Evolutionary conservation across 2,797 vertebrate genomes (phyloP).

Genomic region (Melanotaenia pygmaea): DNA sequence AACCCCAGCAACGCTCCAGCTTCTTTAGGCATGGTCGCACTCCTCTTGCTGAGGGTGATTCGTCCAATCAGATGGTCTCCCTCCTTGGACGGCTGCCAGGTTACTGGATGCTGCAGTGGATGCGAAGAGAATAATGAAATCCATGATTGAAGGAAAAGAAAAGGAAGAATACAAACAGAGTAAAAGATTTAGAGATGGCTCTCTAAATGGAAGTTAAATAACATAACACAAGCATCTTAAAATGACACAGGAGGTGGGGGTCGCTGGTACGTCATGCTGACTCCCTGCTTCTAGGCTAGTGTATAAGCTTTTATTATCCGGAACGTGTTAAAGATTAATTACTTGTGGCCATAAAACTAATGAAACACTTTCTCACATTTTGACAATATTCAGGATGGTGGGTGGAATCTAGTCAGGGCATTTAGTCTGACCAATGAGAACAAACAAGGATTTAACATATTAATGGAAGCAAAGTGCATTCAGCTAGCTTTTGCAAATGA

Average conservation of each 20-base stretch:
- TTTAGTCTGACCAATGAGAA: too few relatives aligned
- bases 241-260: background rate
- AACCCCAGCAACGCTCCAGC: slow-evolving; percentile 94
- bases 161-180: background rate
- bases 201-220: background rate
- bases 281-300: background rate
- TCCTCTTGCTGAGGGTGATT: slow-evolving; percentile 97
- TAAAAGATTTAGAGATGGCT: background rate
- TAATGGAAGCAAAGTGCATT: too few relatives aligned
- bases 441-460: too few relatives aligned
- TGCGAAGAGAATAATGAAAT: background rate
- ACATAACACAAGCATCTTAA: background rate
- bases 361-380: background rate
- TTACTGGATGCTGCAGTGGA: slow-evolving; percentile 91
- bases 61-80: slow-evolving; percentile 97
- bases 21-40: slow-evolving; percentile 95
- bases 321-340: background rate
- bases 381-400: background rate
- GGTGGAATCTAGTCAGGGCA: too few relatives aligned
- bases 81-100: slow-evolving; percentile 99
- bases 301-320: background rate
- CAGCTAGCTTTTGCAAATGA: too few relatives aligned
- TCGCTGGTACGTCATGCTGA: background rate
- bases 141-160: background rate
- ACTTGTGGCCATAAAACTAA: background rate